Conservation (phyloP, 2,113 vertebrate species). For the Archocentrus centrarchus region DNA sequence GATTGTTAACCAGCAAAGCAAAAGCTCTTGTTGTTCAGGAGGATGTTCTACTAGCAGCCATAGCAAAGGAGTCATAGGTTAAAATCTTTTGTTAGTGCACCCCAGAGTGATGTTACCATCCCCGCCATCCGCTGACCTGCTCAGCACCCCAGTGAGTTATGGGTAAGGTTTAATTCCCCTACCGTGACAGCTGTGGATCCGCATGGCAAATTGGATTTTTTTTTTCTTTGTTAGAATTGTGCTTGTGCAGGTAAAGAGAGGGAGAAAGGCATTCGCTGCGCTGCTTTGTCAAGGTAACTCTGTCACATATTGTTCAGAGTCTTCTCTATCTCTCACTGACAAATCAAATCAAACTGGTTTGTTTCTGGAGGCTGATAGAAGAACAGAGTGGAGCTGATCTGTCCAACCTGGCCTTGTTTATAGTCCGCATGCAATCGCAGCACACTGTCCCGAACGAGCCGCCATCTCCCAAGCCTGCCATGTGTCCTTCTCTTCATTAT, state of each 20-base stretch:
- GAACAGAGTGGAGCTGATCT: conserved; percentile 43
- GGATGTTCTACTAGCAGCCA: conserved; percentile 52
- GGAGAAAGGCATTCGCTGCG: conserved; percentile 31
- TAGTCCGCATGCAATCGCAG: conserved; percentile 52
- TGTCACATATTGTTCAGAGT: conserved; percentile 60
- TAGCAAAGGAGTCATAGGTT: conserved; percentile 73
- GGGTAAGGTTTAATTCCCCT: conserved; percentile 79
- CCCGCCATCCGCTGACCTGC: conserved; percentile 71
- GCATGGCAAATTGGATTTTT: conserved; percentile 77
- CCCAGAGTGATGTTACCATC: conserved; percentile 75
- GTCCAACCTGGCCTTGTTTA: conserved; percentile 47
- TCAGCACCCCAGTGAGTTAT: conserved; percentile 74
- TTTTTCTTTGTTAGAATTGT: conserved; percentile 57
- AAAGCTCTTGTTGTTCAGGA: conserved; percentile 36
- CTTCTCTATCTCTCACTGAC: conserved; percentile 61
- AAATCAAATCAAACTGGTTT: conserved; percentile 69
- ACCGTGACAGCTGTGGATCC: conserved; percentile 76
- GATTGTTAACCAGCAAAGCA: conserved; percentile 57
- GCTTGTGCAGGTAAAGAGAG: conserved; percentile 62
- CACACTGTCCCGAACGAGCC: conserved; percentile 12
- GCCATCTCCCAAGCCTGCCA: background rate
- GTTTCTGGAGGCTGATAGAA: conserved; percentile 53
- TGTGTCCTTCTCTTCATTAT: conserved; percentile 2
- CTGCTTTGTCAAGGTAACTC: conserved; percentile 52
- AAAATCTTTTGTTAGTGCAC: conserved; percentile 79